Evolutionary conservation across 2,888 invertebrate genomes (phyloP), one percentile per base, ranked within the genome.

Genomic region (Parthenolecanium corni): DNA sequence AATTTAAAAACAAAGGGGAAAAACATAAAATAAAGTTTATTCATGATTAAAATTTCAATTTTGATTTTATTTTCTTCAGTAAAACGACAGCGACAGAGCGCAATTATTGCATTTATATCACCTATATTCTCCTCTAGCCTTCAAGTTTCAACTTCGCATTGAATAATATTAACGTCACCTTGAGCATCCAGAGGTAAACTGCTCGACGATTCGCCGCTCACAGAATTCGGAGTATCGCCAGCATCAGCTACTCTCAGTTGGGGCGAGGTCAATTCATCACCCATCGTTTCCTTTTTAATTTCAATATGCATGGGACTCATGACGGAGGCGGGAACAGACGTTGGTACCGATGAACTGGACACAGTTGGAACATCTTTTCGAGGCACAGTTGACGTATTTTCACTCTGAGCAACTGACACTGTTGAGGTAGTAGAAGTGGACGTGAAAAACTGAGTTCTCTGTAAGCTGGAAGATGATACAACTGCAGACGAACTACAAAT

Each of bases 281-380:
- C 68, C 25, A 69, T 65, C 4, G 68, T 65, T 66, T 70, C 70
- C 56, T 68, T 70, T 63, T 70, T 70, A n/a, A 70, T 68, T 64
- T 70, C 70, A 6, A 69, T 66, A 40, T 66, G 66, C 38, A 68
- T 65, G 5, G 68, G 68, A 47, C 64, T 47, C 47, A 25, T 58
- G 20, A 23, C 31, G 5, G 64, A 31, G 23, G 64, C 25, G 18
- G 57, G 57, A 1, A 49, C 6, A 11, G 24, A 2, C 16, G 40
- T 6, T 23, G 47, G 47, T 9, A 21, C 51, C 9, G 61, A 49
- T 12, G 40, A 23, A 51, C 16, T 47, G 3, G 51, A 51, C 9
- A 14, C n/a, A 18, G 31, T 24, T 2, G 56, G 44, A 23, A 44
- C 18, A 9, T 61, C 61, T 46, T 49, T 61, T 40, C 38, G 47